Evolutionary conservation across 30 jellyfish, hydroid and myxozoan species (phyloP), one percentile per base, ranked within the genome.

Genomic region (Haliclystus octoradiatus): DNA sequence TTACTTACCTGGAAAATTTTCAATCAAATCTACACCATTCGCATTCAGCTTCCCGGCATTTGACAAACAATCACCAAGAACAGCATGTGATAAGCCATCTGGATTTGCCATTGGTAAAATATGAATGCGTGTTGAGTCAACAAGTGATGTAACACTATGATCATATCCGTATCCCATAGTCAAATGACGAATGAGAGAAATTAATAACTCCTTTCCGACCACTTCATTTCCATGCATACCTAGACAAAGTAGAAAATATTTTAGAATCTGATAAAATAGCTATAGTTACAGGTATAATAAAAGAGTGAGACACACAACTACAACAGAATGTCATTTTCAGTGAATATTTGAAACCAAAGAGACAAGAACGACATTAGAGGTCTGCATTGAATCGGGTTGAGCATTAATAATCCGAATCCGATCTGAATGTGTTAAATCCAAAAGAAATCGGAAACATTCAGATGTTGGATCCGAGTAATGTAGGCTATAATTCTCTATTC

Each of bases 221-320:
- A 91, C 60, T 53, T 91, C 99, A 69, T 91, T 91, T n/a, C 99
- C 99, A 78, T 82, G 99, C 35, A 91, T 50, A 31, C 99, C 99
- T 91, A 63, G 25, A 75, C n/a, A 64, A 19, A 35, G 7, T 19
- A 1, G 3, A 60, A 30, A 28, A n/a, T 25, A 2, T 26, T 28
- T 31, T 14, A 52, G 31, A 28, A 22, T 14, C 28, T 19, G 7
- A 27, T 40, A 5, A 15, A 23, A 33, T 23, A 68, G 7, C 7
- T 28, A 12, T 4, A 33, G 32, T 35, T 13, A 49, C 5, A 4
- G 3, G 23, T 23, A 52, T 28, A 70, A 31, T 12, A 34, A 7
- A 24, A 31, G 35, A 34, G 13, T 12, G 29, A 13, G 9, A 32
- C 5, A n/a, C n/a, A n/a, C n/a, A n/a, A n/a, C n/a, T n/a, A n/a